These are phyloP conservation scores for Spermophilus dauricus DNA, from an alignment of 2,113 vertebrate genomes.

Conservation along the genomic window DNA sequence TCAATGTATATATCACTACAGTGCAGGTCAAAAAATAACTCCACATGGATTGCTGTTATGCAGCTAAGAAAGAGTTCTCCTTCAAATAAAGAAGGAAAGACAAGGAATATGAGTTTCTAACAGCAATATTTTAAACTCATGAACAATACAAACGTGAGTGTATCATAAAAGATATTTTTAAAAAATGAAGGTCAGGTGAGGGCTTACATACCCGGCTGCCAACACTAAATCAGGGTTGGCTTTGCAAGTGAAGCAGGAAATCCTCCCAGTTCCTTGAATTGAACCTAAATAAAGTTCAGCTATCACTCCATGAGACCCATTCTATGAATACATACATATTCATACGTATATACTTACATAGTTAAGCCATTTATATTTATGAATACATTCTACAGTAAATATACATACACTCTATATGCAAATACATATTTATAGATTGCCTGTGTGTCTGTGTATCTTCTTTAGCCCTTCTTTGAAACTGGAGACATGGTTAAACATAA, in stretches of 20 bases:
- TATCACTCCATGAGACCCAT: not conserved
- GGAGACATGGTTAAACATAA: not conserved
- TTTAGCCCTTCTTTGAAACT: not conserved
- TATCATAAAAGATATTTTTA: not conserved
- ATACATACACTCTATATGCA: not conserved
- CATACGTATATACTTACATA: not conserved
- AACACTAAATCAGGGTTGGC: not conserved
- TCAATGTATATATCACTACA: not conserved
- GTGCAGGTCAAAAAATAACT: not conserved
- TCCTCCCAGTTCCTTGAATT: not conserved
- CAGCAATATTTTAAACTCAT: not conserved
- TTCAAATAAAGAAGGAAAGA: not conserved
- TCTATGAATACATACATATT: not conserved
- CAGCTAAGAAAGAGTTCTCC: not conserved
- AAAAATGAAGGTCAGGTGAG: slow-evolving; percentile 6
- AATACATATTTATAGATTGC: not conserved
- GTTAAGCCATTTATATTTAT: not conserved
- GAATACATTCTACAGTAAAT: not conserved
- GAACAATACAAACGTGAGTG: not conserved
- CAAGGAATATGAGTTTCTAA: not conserved
- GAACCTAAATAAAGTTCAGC: not conserved
- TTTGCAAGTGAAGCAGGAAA: not conserved
- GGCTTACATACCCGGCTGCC: not conserved
- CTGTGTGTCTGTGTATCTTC: not conserved
- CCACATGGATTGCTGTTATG: not conserved